A percentile compares a stretch with the other conserved stretches of the same genome.
These are phyloP conservation scores for Catamblyrhynchus diadema DNA, from an alignment of 2,797 vertebrate species.

Conservation along the genomic window DNA sequence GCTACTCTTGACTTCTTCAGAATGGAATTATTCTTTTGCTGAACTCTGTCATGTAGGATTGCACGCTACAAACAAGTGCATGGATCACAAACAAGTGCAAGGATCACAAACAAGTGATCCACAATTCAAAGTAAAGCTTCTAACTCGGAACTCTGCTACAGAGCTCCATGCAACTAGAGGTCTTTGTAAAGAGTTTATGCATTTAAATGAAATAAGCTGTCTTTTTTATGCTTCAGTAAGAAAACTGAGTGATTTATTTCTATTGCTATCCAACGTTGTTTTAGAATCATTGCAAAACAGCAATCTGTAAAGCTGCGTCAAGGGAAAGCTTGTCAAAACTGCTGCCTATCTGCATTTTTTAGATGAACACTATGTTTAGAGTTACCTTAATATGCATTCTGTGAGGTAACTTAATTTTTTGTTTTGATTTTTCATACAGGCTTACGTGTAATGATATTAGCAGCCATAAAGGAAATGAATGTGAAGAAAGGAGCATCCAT, in stretches of 20 bases:
- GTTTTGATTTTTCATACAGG: constrained; percentile 74
- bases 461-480: constrained; percentile 90
- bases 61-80: not conserved
- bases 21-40: not conserved
- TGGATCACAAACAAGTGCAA: too few relatives aligned
- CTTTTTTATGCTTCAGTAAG: not conserved
- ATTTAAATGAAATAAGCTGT: not conserved
- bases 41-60: not conserved
- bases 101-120: not conserved
- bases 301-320: not conserved
- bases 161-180: not conserved
- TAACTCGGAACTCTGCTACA: not conserved
- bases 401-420: not conserved
- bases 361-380: not conserved
- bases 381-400: not conserved
- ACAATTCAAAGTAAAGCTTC: not conserved
- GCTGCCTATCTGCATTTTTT: not conserved
- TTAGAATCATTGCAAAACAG: not conserved
- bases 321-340: not conserved
- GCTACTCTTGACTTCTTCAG: not conserved
- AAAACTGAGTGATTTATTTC: not conserved
- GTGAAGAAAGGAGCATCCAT: constrained; percentile 90
- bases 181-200: not conserved
- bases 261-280: not conserved
- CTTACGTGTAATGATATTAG: constrained; percentile 91